These are phyloP conservation scores for Drosophila biarmipes DNA, from an alignment of 1,140 invertebrate genomes.

Conservation along the genomic window DNA sequence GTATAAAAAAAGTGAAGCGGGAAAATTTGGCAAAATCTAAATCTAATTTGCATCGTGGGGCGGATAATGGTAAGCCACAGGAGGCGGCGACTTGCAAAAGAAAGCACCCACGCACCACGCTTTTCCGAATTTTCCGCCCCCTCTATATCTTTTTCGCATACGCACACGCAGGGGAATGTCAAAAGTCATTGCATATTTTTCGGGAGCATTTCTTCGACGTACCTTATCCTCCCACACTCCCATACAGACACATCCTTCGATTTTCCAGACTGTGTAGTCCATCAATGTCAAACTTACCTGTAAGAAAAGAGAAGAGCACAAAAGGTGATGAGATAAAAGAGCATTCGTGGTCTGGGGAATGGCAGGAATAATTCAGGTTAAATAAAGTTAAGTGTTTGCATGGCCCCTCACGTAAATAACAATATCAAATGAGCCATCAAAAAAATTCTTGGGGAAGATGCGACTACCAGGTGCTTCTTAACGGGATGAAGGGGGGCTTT, in stretches of 20 bases:
- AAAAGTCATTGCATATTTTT: conserved; percentile 49
- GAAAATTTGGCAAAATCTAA: conserved; percentile 47
- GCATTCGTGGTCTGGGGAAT: conserved; percentile 14
- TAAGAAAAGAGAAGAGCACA: conserved; percentile 32
- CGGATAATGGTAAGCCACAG: conserved; percentile 38
- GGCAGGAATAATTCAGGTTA: conserved; percentile 50
- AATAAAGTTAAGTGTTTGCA: conserved; percentile 58
- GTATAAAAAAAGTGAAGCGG: background rate
- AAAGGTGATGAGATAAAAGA: conserved; percentile 29
- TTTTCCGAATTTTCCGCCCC: conserved; percentile 26
- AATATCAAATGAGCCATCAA: conserved; percentile 36
- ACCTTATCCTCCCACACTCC: background rate
- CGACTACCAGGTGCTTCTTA: background rate
- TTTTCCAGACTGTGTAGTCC: conserved; percentile 45
- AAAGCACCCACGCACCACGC: conserved; percentile 19
- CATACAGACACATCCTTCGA: conserved; percentile 10
- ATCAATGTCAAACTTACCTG: conserved; percentile 81
- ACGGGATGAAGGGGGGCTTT: background rate
- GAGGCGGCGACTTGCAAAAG: conserved; percentile 12
- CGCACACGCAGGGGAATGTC: conserved; percentile 28
- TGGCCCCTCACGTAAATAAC: conserved; percentile 48
- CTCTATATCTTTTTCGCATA: conserved; percentile 6
- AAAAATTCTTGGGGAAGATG: background rate
- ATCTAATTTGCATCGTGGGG: conserved; percentile 66
- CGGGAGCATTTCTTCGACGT: conserved; percentile 19